These are phyloP conservation scores for Strix uralensis DNA, from an alignment of 2,113 vertebrate genomes.

Conservation along the genomic window DNA sequence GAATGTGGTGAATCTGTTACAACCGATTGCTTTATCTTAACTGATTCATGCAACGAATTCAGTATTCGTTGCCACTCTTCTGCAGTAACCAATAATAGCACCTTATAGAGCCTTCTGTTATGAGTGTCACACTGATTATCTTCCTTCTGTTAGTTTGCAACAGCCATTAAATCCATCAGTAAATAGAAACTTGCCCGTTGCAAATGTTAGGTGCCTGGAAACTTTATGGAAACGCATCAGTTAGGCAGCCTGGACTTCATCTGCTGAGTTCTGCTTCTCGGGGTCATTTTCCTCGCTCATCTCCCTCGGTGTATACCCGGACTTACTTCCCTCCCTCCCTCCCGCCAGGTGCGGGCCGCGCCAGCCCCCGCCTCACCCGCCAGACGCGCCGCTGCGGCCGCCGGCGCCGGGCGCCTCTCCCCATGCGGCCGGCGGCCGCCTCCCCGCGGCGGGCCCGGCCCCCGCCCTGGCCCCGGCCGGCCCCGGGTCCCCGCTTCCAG, in stretches of 20 bases:
- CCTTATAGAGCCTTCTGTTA: accelerated
- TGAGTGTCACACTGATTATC: too few relatives aligned
- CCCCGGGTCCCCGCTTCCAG: neutral
- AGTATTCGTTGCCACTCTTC: accelerated
- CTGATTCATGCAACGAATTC: neutral
- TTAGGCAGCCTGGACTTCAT: accelerated
- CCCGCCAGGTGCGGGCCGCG: too few relatives aligned
- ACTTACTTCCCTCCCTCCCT: too few relatives aligned
- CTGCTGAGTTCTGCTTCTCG: accelerated
- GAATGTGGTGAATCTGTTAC: accelerated
- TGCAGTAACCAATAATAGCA: neutral
- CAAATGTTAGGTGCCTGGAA: neutral
- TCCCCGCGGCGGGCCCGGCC: too few relatives aligned
- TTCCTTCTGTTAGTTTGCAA: neutral
- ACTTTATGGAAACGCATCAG: accelerated
- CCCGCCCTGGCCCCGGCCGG: neutral
- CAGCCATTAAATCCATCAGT: accelerated
- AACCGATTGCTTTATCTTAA: neutral
- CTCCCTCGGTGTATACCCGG: accelerated
- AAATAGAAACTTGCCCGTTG: neutral
- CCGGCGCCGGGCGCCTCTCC: too few relatives aligned
- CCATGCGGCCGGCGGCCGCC: neutral
- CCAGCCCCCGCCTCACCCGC: neutral
- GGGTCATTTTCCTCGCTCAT: accelerated
- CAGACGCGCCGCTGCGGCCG: too few relatives aligned